Evolutionary conservation across 2,797 vertebrate genomes (phyloP).

Genomic region (Manis pentadactyla): DNA sequence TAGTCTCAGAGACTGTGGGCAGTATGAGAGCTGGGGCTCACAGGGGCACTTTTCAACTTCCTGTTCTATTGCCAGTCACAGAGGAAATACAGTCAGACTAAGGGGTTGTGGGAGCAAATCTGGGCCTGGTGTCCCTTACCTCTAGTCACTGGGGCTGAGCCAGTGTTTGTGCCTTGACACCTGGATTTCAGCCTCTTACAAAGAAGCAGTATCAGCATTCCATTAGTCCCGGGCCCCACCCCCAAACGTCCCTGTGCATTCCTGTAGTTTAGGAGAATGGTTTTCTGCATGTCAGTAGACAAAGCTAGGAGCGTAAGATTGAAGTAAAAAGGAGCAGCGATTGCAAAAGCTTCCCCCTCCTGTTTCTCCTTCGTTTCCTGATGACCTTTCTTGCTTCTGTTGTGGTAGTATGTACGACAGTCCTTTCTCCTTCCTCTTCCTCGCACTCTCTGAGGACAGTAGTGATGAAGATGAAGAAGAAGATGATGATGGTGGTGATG

Average conservation of each 20-base stretch:
- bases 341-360: not conserved
- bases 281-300: slow-evolving; percentile 79
- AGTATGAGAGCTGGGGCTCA: slow-evolving; percentile 55
- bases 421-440: slow-evolving; percentile 96
- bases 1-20: slow-evolving; percentile 10
- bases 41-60: not conserved
- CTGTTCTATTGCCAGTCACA: not conserved
- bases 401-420: slow-evolving; percentile 90
- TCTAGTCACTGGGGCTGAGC: not conserved
- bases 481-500: slow-evolving; percentile 91
- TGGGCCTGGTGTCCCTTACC: not conserved
- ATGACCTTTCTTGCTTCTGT: slow-evolving; percentile 85
- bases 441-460: slow-evolving; percentile 95
- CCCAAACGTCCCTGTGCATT: not conserved
- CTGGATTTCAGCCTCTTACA: not conserved
- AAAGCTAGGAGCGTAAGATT: not conserved
- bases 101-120: not conserved
- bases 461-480: slow-evolving; percentile 98
- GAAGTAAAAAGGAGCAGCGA: not conserved
- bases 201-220: not conserved
- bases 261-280: not conserved
- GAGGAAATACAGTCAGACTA: not conserved
- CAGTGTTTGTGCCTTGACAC: not conserved
- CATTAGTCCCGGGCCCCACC: not conserved
- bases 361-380: slow-evolving; percentile 64